phyloP scores from a whole-genome alignment of 1,140 invertebrate species.

The Argopecten irradians region DNA sequence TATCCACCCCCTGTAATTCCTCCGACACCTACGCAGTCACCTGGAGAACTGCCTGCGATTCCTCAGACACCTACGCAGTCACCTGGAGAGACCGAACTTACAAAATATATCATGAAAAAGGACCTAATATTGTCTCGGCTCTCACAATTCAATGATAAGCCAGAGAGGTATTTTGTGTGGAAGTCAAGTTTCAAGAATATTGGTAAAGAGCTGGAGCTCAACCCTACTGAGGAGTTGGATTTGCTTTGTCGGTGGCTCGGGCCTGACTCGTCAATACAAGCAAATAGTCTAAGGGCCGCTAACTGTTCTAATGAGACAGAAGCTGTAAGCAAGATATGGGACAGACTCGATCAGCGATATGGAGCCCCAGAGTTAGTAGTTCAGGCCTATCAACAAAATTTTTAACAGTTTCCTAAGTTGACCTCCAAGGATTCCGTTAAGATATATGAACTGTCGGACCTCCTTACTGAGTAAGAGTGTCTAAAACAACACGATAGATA shows the following conservation, averaged over 20 bases:
- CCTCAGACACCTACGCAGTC: no score
- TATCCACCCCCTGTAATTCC: no score
- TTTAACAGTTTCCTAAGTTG: constrained; percentile 37
- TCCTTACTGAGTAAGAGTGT: constrained; percentile 35
- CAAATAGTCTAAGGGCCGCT: constrained; percentile 36
- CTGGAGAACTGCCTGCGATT: no score
- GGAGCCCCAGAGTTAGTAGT: constrained; percentile 41
- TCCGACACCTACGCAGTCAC: no score
- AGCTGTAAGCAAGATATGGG: constrained; percentile 38
- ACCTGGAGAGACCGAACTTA: constrained; percentile 27
- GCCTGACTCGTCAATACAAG: constrained; percentile 34
- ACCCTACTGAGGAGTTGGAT: constrained; percentile 40
- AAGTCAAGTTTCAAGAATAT: constrained; percentile 37
- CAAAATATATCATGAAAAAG: constrained; percentile 45
- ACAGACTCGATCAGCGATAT: constrained; percentile 46
- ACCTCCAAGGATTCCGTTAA: constrained; percentile 36
- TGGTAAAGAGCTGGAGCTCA: constrained; percentile 32
- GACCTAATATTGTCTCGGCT: constrained; percentile 42
- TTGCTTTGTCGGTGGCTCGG: constrained; percentile 50
- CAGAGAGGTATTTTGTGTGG: constrained; percentile 40
- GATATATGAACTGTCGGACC: constrained; percentile 46
- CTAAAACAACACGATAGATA: constrained; percentile 40
- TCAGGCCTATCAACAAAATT: constrained; percentile 33
- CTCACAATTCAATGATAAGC: constrained; percentile 30
- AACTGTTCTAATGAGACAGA: not conserved